A percentile compares a stretch with the other conserved stretches of the same genome.
Evolutionary conservation across 2,888 invertebrate genomes (phyloP).

Genomic region (Patella ulyssiponensis): DNA sequence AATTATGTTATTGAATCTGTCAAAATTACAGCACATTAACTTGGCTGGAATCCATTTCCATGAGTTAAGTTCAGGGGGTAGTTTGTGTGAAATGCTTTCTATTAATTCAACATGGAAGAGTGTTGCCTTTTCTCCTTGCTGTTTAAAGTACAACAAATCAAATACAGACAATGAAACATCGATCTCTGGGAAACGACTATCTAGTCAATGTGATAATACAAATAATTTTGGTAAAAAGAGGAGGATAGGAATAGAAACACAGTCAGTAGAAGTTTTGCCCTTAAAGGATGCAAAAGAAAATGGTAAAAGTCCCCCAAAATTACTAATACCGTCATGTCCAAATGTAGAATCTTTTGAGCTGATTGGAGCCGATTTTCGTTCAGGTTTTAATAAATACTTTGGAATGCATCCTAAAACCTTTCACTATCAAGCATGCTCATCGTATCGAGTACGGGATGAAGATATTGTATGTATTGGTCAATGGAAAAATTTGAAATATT

Average conservation of each 20-base stretch:
- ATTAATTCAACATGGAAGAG: slow-evolving; percentile 50
- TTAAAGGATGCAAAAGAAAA: background rate
- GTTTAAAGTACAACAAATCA: slow-evolving; percentile 34
- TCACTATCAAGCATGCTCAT: slow-evolving; percentile 40
- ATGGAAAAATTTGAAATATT: slow-evolving; percentile 51
- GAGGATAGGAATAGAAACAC: slow-evolving; percentile 13
- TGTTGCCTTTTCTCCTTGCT: slow-evolving; percentile 57
- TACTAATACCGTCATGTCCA: slow-evolving; percentile 44
- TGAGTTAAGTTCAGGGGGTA: slow-evolving; percentile 30
- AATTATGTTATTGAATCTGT: slow-evolving; percentile 48
- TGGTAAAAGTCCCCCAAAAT: background rate
- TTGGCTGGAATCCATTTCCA: slow-evolving; percentile 62
- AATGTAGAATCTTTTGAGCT: slow-evolving; percentile 54
- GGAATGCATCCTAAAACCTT: slow-evolving; percentile 40
- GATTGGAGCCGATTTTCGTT: slow-evolving; percentile 44
- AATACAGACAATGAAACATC: background rate
- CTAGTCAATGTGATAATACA: background rate
- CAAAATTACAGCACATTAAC: slow-evolving; percentile 56
- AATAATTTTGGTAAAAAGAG: slow-evolving; percentile 22
- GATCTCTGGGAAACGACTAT: background rate
- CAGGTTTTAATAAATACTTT: slow-evolving; percentile 44
- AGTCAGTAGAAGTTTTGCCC: background rate
- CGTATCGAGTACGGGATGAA: slow-evolving; percentile 37
- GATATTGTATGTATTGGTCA: slow-evolving; percentile 43
- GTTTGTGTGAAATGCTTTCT: slow-evolving; percentile 36